Percentiles rank a stretch among this genome's conserved stretches.
phyloP scores from a whole-genome alignment of 2,888 invertebrate genomes.

The Operophtera brumata region DNA sequence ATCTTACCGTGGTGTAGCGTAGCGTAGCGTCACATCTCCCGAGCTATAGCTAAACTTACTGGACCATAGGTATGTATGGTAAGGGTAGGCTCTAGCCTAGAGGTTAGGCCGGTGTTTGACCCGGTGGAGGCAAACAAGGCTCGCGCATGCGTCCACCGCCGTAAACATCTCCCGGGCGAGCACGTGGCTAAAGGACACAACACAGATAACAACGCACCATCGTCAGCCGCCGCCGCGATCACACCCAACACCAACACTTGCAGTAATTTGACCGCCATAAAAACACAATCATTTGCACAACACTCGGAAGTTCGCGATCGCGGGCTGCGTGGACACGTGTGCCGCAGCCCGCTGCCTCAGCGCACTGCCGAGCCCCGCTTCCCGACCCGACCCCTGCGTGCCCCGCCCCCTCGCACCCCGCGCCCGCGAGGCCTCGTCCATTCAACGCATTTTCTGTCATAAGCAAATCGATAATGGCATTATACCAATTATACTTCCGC shows the following conservation, averaged over 20 bases:
- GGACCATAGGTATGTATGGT: constrained; percentile 52
- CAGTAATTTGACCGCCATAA: constrained; percentile 90
- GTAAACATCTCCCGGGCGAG: constrained; percentile 70
- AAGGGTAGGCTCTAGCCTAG: constrained; percentile 64
- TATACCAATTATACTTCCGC: constrained; percentile 69
- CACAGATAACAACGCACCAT: constrained; percentile 63
- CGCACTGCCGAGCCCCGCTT: constrained; percentile 56
- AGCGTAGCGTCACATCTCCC: constrained; percentile 43
- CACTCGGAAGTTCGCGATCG: constrained; percentile 69
- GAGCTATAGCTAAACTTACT: constrained; percentile 66
- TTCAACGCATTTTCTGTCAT: constrained; percentile 80
- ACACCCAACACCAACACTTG: constrained; percentile 82
- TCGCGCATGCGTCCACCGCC: constrained; percentile 71
- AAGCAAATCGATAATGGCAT: constrained; percentile 80
- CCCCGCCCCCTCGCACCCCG: constrained; percentile 31
- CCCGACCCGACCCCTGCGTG: constrained; percentile 36
- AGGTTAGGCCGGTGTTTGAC: constrained; percentile 77
- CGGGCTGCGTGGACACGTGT: constrained; percentile 73
- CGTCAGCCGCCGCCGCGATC: constrained; percentile 73
- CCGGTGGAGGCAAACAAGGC: constrained; percentile 68
- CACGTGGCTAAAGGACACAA: constrained; percentile 41
- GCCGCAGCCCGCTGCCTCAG: constrained; percentile 70
- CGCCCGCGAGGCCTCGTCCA: constrained; percentile 58
- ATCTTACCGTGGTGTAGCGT: constrained; percentile 32
- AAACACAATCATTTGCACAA: constrained; percentile 86